These are phyloP conservation scores for Caenorhabditis remanei DNA, from an alignment of 1,140 invertebrate species.

Conservation along the genomic window DNA sequence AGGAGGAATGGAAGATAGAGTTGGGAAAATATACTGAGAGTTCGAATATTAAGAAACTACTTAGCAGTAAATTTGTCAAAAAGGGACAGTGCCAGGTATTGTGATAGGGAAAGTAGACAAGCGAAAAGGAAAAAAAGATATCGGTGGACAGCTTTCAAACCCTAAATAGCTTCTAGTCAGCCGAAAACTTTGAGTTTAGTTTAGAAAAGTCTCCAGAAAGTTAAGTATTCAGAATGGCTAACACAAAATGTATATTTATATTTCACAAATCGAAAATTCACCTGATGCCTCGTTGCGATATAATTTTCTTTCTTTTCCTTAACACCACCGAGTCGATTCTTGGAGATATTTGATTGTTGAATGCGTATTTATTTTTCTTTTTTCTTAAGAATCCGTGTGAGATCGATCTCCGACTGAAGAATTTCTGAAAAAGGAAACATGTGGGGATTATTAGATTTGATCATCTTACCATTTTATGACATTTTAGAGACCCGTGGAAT, in stretches of 20 bases:
- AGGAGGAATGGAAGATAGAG: not conserved
- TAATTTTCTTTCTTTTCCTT: not conserved
- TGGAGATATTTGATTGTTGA: not conserved
- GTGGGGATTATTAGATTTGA: not conserved
- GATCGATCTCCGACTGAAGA: constrained; percentile 10
- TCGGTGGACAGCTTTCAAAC: too few species aligned
- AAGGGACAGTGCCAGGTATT: too few species aligned
- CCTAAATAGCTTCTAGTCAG: too few species aligned
- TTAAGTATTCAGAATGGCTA: too few species aligned
- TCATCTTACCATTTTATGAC: not conserved
- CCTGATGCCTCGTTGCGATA: not conserved
- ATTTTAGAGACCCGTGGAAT: not conserved
- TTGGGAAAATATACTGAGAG: not conserved
- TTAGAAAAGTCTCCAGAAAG: too few species aligned
- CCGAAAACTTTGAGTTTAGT: too few species aligned
- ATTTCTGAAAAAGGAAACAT: not conserved
- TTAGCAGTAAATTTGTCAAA: too few species aligned
- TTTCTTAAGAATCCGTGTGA: constrained; percentile 21
- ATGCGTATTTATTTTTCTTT: constrained; percentile 34
- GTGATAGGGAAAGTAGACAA: too few species aligned
- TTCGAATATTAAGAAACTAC: too few species aligned
- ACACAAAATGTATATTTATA: too few species aligned
- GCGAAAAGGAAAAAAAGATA: too few species aligned
- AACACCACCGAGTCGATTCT: constrained; percentile 6
- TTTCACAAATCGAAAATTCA: not conserved